phyloP scores from a whole-genome alignment of 2,888 invertebrate genomes.

The Amiota communis region DNA sequence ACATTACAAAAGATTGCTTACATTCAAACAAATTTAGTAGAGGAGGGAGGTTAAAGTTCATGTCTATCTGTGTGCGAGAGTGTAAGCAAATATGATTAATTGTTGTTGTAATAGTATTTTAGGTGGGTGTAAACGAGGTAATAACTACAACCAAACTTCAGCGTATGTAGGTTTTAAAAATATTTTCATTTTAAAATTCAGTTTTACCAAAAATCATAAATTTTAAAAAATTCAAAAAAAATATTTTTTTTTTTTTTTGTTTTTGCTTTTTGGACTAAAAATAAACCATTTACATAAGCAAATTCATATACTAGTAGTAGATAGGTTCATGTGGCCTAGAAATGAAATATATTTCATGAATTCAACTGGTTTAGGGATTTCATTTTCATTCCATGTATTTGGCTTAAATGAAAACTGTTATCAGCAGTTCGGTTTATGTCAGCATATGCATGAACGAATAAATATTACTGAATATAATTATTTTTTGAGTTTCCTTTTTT shows the following conservation, averaged over 20 bases:
- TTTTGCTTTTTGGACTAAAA: neutral
- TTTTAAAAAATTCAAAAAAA: no score
- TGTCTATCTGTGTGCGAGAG: neutral
- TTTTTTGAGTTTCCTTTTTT: neutral
- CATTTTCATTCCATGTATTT: no score
- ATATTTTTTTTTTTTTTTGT: no score
- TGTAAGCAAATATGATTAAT: neutral
- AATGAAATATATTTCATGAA: neutral
- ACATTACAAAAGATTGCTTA: neutral
- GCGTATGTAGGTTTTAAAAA: no score
- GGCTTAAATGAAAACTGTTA: neutral
- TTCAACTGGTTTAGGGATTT: neutral
- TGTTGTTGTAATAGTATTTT: no score
- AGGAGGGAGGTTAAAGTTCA: no score
- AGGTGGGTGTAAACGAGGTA: no score
- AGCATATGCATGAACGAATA: neutral
- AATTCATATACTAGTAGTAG: neutral
- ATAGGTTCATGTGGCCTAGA: constrained; percentile 1
- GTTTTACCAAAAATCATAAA: constrained; percentile 3
- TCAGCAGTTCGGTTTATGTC: neutral
- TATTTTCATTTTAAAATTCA: neutral
- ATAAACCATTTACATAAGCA: neutral
- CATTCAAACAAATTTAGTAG: neutral
- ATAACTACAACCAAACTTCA: no score
- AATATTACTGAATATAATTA: neutral